phyloP scores from a whole-genome alignment of 64 coral and sea anemone genomes.

The Stichodactyla helianthus region DNA sequence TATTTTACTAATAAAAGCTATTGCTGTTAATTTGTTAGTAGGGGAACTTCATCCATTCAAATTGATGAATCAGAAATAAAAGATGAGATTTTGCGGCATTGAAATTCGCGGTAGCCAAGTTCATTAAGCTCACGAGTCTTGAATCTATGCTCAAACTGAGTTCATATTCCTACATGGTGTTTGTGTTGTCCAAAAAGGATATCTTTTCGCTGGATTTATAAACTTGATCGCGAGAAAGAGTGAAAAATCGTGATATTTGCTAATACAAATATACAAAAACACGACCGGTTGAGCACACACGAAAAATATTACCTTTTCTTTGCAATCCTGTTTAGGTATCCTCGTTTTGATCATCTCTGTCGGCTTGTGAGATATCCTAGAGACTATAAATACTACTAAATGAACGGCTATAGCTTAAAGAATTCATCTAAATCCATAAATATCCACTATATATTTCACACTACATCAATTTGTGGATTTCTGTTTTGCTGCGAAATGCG shows the following conservation, averaged over 20 bases:
- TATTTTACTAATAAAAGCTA: neutral
- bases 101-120: neutral
- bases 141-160: neutral
- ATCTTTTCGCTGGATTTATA: neutral
- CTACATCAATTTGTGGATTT: neutral
- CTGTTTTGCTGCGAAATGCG: neutral
- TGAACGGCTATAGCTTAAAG: neutral
- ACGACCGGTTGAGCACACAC: neutral
- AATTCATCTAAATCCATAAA: neutral
- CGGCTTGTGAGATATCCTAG: neutral
- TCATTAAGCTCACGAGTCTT: neutral
- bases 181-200: neutral
- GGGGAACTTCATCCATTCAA: neutral
- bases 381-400: neutral
- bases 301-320: neutral
- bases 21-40: neutral
- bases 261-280: neutral
- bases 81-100: neutral
- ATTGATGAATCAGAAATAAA: neutral
- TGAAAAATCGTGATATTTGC: neutral
- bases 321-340: neutral
- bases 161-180: neutral
- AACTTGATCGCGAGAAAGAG: neutral
- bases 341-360: slow-evolving; percentile 1
- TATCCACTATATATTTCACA: neutral